Percentiles rank a stretch among this genome's conserved stretches.
phyloP scores from a whole-genome alignment of 2,797 vertebrate genomes.

The Acestrorhynchus altus region DNA sequence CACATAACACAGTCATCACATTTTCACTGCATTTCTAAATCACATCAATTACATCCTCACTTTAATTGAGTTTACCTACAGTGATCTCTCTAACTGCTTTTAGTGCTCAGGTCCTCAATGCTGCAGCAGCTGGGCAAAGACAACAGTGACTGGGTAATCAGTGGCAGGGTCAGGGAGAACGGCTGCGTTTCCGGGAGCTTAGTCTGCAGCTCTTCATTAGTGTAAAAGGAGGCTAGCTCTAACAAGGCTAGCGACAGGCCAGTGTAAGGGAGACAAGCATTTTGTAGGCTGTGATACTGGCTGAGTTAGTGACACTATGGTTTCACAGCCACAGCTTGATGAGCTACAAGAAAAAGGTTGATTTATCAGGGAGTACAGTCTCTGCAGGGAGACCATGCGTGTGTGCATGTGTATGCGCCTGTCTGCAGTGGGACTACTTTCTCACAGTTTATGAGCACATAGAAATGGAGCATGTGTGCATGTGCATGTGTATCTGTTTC shows the following conservation, averaged over 20 bases:
- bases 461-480: constrained; percentile 1
- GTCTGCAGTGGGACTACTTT: constrained; percentile 5
- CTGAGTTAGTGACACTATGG: constrained; percentile 31
- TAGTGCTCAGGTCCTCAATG: neutral
- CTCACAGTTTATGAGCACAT: constrained; percentile 11
- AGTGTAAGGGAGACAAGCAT: constrained; percentile 18
- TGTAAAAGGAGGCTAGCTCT: constrained; percentile 6
- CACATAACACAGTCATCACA: neutral
- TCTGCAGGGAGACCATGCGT: neutral
- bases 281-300: constrained; percentile 28
- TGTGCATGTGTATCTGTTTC: neutral
- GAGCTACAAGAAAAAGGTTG: constrained; percentile 31
- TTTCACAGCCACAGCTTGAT: constrained; percentile 33
- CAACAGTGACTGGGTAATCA: neutral
- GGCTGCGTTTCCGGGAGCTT: constrained; percentile 13
- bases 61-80: neutral
- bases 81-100: neutral
- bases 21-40: neutral
- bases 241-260: constrained; percentile 39
- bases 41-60: neutral
- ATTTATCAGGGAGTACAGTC: constrained; percentile 34
- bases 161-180: constrained; percentile 4
- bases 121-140: neutral
- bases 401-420: neutral
- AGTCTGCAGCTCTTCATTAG: constrained; percentile 44